These are phyloP conservation scores for Porites cylindrica DNA, from an alignment of 92 coral and sea anemone species.

Conservation along the genomic window DNA sequence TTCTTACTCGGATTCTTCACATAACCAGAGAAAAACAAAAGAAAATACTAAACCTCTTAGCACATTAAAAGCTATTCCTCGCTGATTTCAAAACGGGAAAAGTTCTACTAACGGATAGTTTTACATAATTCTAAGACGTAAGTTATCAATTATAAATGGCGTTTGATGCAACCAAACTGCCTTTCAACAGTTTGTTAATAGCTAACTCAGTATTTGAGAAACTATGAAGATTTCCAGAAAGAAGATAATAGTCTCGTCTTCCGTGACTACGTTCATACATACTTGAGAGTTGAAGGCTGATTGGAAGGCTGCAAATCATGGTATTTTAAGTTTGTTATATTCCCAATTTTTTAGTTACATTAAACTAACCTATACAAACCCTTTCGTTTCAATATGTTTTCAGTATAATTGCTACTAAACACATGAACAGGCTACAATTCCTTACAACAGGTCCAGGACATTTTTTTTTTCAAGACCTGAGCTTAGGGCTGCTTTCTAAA, in stretches of 20 bases:
- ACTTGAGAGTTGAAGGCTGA: too few species aligned
- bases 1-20: neutral
- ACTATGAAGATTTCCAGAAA: neutral
- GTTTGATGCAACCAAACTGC: neutral
- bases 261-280: neutral
- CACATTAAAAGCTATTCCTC: neutral
- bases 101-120: neutral
- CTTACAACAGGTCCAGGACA: too few species aligned
- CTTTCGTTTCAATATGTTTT: too few species aligned
- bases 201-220: neutral
- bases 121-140: constrained; percentile 48
- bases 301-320: too few species aligned
- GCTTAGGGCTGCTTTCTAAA: too few species aligned
- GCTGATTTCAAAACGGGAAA: neutral
- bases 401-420: too few species aligned
- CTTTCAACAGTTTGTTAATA: neutral
- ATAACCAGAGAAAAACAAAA: too few species aligned
- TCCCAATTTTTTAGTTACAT: too few species aligned
- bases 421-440: too few species aligned
- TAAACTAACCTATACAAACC: too few species aligned
- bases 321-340: too few species aligned
- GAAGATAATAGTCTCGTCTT: neutral
- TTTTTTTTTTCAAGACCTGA: too few species aligned
- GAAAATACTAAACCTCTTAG: neutral
- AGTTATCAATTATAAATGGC: constrained; percentile 48